These are phyloP conservation scores for Mohoua ochrocephala DNA, from an alignment of 2,113 vertebrate species.

Conservation along the genomic window DNA sequence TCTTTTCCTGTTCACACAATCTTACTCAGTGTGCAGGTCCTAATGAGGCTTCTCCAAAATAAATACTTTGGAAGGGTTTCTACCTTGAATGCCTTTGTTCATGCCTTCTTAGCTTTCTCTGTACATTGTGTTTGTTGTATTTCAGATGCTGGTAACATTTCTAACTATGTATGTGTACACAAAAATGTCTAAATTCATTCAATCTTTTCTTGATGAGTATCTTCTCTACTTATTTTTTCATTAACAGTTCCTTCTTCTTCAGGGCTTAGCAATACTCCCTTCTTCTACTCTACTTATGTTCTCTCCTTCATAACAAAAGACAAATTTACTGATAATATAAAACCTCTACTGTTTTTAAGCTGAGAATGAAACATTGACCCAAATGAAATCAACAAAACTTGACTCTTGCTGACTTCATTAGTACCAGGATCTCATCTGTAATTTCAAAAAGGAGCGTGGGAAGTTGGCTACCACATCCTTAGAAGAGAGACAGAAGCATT, in stretches of 20 bases:
- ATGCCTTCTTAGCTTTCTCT: background rate
- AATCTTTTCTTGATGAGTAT: background rate
- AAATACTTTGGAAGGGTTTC: background rate
- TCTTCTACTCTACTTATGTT: background rate
- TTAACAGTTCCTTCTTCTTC: background rate
- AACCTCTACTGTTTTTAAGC: background rate
- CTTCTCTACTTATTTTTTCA: background rate
- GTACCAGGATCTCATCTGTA: background rate
- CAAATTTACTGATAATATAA: background rate
- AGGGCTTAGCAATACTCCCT: background rate
- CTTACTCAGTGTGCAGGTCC: background rate
- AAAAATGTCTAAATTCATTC: background rate
- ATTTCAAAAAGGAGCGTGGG: background rate
- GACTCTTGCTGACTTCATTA: background rate
- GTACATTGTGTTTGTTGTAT: background rate
- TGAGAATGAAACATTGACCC: background rate
- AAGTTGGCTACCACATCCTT: background rate
- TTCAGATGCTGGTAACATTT: background rate
- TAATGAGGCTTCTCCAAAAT: background rate
- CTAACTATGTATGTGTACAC: rapidly evolving
- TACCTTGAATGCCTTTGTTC: background rate
- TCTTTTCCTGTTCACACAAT: background rate
- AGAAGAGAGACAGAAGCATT: background rate
- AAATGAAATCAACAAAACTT: background rate
- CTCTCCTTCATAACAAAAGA: background rate